Conservation (phyloP, 1,140 invertebrate species). For the Bombus picipes region DNA sequence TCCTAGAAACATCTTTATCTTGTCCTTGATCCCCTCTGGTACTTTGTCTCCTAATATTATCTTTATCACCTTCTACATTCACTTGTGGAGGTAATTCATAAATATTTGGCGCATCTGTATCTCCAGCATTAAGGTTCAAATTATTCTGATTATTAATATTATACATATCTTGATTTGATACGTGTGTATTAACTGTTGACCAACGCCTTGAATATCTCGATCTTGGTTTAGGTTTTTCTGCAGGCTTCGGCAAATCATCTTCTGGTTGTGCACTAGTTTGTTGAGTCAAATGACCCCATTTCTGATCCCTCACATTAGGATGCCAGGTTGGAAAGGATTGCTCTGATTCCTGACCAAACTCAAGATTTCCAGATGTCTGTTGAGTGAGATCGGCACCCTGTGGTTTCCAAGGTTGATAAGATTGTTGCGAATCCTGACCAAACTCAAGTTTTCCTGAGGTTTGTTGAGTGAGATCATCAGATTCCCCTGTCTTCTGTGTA, state of each 20-base stretch:
- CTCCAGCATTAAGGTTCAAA: background rate
- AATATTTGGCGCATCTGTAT: conserved; percentile 18
- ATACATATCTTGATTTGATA: background rate
- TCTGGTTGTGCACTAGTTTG: background rate
- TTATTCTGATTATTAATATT: background rate
- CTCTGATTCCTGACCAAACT: background rate
- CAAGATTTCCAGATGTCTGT: background rate
- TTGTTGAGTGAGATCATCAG: conserved; percentile 59
- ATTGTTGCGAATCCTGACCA: conserved; percentile 69
- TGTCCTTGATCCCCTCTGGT: conserved; percentile 2
- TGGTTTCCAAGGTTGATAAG: background rate
- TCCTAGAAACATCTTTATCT: background rate
- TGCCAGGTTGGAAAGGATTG: background rate
- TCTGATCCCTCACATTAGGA: no score
- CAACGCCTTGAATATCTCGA: conserved; percentile 42
- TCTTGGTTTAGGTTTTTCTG: conserved; percentile 57
- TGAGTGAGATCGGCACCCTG: conserved; percentile 2
- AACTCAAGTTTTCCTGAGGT: conserved; percentile 69
- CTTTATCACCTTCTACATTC: conserved; percentile 9
- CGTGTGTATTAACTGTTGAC: background rate
- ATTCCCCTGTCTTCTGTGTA: conserved; percentile 7
- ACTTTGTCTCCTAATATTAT: background rate
- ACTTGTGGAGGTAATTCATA: conserved; percentile 30
- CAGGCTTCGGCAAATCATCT: conserved; percentile 28
- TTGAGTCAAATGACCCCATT: background rate